A percentile compares a stretch with the other conserved stretches of the same genome.
phyloP scores from a whole-genome alignment of 2,797 vertebrate genomes.

The Gallinago solitaria region DNA sequence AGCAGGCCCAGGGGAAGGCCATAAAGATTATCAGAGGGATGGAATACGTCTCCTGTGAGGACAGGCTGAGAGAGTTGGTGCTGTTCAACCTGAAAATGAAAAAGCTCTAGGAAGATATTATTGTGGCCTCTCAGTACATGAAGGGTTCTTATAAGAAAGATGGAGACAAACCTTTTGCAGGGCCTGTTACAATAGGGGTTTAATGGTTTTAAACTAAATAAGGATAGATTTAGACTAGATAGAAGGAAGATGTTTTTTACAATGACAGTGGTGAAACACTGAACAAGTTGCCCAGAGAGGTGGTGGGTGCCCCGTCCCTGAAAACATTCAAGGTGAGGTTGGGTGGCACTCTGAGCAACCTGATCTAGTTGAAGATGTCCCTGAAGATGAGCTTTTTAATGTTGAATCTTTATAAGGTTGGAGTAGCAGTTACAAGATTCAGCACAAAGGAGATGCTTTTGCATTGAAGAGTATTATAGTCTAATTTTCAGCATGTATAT shows the following conservation, averaged over 20 bases:
- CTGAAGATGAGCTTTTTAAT: neutral
- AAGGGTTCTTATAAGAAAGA: neutral
- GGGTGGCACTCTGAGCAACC: neutral
- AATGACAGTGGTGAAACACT: neutral
- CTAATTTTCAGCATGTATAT: neutral
- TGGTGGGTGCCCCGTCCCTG: neutral
- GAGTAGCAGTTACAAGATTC: neutral
- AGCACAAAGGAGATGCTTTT: neutral
- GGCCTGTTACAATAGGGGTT: neutral
- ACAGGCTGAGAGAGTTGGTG: neutral
- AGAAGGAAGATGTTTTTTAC: neutral
- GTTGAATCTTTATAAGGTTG: neutral
- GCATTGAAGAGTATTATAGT: neutral
- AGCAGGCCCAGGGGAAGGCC: neutral
- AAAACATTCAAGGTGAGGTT: neutral
- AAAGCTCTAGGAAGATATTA: neutral
- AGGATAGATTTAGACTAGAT: neutral
- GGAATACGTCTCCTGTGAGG: neutral
- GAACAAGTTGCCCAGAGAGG: neutral
- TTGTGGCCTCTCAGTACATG: neutral
- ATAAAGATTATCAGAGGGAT: neutral
- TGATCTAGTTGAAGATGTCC: neutral
- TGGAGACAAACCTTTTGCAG: neutral
- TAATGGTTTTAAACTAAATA: neutral
- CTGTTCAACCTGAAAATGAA: neutral